Base-by-base conservation (phyloP, 2,888 invertebrate genomes). In the Lasioglossum malachurum region DNA sequence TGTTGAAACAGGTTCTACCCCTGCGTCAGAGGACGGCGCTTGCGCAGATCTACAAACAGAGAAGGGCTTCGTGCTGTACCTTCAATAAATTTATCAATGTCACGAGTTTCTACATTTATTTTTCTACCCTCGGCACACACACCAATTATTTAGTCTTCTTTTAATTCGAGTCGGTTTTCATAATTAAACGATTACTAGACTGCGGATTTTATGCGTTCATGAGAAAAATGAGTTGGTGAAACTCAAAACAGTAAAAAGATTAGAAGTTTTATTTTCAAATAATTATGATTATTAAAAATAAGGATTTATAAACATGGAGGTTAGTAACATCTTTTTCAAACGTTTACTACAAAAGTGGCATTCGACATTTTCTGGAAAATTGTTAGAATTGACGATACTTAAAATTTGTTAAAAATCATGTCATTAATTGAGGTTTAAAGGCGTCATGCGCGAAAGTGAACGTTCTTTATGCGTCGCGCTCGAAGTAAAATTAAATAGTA, bases 1-100 rank as follows among this genome's bases (percentile, higher is more conserved):
- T 41, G 4, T 23, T 35, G 8, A 35, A 35, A 23, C 12, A 41
- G 41, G 46, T 75, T 80, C 75, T 67, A 64, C 73, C 80, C 73
- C 44, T 74, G 57, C 72, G 27, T 67, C 67, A 57, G 57, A 87
- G 77, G 84, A 81, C 87, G 84, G 84, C 10, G 88, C 83, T 81
- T 87, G 64, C 5, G 27, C 35, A 67, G 38, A 75, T 64, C 67
- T 44, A 57, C 1, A 53, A 41, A 10, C 49, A 49, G 23, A 87
- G 81, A 31, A 83, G 79, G 77, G 81, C 72, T 80, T 75, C 57
- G 41, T n/a, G 14, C 38, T 41, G 74, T 16, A 12, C 49, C 27
- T 57, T 71, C 44, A 4, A 16, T 35, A 5, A 76, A n/a, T 72
- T 31, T 71, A 72, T 76, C 27, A 71, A n/a, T 31, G 53, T 64